Evolutionary conservation across 30 jellyfish, hydroid and myxozoan genomes (phyloP).

Genomic region (Cassiopea xamachana): DNA sequence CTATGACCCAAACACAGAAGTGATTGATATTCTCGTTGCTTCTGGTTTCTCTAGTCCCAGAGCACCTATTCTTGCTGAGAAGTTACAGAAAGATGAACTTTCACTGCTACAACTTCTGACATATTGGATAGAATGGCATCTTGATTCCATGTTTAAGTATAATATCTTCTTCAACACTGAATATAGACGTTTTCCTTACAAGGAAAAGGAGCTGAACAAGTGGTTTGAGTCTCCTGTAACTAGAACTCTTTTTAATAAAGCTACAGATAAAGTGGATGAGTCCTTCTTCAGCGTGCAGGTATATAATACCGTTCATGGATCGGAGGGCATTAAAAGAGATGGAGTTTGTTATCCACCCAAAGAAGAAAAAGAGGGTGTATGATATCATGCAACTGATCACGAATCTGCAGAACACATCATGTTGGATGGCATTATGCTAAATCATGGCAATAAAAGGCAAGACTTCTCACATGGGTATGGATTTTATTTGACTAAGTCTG

Average conservation of each 20-base stretch:
- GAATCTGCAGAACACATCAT: conserved; percentile 11
- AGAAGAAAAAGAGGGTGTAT: not conserved
- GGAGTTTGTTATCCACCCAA: not conserved
- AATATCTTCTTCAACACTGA: not conserved
- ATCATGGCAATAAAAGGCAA: not conserved
- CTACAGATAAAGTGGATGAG: not conserved
- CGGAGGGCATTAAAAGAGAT: not conserved
- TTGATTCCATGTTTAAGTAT: conserved; percentile 8
- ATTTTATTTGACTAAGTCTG: not conserved
- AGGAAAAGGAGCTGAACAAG: not conserved
- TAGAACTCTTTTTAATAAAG: not conserved
- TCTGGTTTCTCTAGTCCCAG: not conserved
- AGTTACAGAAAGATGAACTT: not conserved
- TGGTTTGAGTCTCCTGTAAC: not conserved
- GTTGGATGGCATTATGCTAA: not conserved
- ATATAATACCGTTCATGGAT: not conserved
- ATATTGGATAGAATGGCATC: conserved; percentile 1
- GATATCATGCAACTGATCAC: conserved; percentile 13
- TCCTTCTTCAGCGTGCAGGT: not conserved
- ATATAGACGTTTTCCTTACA: not conserved
- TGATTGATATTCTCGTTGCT: not conserved
- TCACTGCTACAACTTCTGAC: not conserved
- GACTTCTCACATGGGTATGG: conserved; percentile 14
- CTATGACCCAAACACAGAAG: not conserved
- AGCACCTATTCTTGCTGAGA: not conserved